phyloP scores from a whole-genome alignment of 2,888 invertebrate genomes.

The Pycnomerus fuliginosus region DNA sequence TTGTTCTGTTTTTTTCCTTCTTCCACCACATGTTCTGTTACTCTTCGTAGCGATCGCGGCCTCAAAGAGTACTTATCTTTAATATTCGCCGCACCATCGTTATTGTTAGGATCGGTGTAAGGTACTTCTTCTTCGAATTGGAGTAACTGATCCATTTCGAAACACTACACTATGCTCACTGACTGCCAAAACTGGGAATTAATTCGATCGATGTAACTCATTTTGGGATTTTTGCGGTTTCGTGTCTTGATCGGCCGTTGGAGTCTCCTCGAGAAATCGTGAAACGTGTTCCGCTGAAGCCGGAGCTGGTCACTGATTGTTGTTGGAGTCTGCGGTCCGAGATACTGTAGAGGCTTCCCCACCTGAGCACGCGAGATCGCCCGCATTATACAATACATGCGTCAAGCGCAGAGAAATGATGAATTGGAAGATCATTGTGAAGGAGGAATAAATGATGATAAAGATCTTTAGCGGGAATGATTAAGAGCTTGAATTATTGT shows the following conservation, averaged over 20 bases:
- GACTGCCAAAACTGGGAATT: background rate
- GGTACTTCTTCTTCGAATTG: slow-evolving; percentile 34
- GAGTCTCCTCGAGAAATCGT: slow-evolving; percentile 20
- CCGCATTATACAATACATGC: slow-evolving; percentile 41
- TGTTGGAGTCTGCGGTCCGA: slow-evolving; percentile 32
- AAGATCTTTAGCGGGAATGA: slow-evolving; percentile 43
- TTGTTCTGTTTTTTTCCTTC: slow-evolving; percentile 33
- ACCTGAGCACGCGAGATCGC: slow-evolving; percentile 40
- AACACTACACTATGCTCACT: slow-evolving; percentile 18
- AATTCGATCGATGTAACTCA: too few relatives aligned
- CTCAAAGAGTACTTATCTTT: slow-evolving; percentile 67
- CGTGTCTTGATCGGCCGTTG: slow-evolving; percentile 25
- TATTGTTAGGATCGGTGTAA: slow-evolving; percentile 50
- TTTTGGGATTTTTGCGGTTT: slow-evolving; percentile 17
- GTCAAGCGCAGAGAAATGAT: slow-evolving; percentile 45
- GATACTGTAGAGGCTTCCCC: slow-evolving; percentile 31
- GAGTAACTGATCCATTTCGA: slow-evolving; percentile 41
- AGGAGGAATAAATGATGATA: slow-evolving; percentile 46
- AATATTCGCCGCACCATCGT: slow-evolving; percentile 46
- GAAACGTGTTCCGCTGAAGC: slow-evolving; percentile 39
- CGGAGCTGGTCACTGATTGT: slow-evolving; percentile 46
- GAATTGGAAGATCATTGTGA: slow-evolving; percentile 44
- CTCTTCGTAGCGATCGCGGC: slow-evolving; percentile 63
- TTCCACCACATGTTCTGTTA: slow-evolving; percentile 51
- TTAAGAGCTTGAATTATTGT: slow-evolving; percentile 43